phyloP scores from a whole-genome alignment of 2,888 invertebrate genomes.

The Cheilosia grossa region DNA sequence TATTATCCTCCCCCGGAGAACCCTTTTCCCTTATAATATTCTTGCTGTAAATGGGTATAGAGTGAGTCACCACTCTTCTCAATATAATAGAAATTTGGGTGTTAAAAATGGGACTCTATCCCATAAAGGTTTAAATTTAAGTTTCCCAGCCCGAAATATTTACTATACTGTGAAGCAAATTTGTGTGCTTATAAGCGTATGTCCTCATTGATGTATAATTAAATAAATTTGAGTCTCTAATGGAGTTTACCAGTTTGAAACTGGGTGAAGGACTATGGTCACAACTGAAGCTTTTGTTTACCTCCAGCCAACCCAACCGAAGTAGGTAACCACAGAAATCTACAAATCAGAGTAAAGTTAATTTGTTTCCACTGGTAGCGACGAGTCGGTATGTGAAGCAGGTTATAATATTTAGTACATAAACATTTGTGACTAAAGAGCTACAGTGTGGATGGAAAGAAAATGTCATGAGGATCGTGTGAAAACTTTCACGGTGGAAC shows the following conservation, averaged over 20 bases:
- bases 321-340: constrained; percentile 56
- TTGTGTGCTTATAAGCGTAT: constrained; percentile 1
- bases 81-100: background rate
- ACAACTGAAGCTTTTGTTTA: background rate
- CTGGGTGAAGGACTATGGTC: constrained; percentile 53
- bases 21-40: constrained; percentile 19
- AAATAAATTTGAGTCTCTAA: constrained; percentile 41
- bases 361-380: constrained; percentile 20
- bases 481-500: too few species aligned
- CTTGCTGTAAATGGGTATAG: background rate
- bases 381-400: background rate
- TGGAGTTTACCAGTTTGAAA: constrained; percentile 42
- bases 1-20: constrained; percentile 14
- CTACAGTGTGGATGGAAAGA: constrained; percentile 22
- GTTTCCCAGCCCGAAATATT: background rate
- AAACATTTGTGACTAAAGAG: background rate
- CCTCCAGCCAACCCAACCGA: constrained; percentile 4
- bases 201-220: constrained; percentile 18
- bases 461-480: background rate
- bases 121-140: background rate
- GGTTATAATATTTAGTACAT: constrained; percentile 25
- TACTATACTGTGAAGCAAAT: background rate
- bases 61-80: constrained; percentile 6
- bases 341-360: constrained; percentile 53
- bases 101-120: background rate